Percentiles rank a stretch among this genome's conserved stretches.
Conservation (phyloP, 1,140 invertebrate genomes). For the Heliconius hermathena region DNA sequence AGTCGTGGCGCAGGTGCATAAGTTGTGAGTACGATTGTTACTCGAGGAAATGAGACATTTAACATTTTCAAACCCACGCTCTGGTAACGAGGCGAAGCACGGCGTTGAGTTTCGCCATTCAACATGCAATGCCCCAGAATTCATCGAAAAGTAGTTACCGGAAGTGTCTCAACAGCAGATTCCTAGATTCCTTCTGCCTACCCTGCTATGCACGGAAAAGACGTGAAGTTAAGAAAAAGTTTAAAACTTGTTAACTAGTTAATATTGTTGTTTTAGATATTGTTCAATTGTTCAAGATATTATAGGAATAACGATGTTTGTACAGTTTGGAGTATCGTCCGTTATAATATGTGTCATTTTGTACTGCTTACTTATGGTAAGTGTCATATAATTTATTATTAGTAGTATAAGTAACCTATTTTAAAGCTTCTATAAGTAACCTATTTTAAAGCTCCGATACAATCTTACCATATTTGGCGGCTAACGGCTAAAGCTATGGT, state of each 20-base stretch:
- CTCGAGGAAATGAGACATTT: too few relatives aligned
- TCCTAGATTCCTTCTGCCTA: too few relatives aligned
- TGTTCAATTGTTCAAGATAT: slow-evolving; percentile 52
- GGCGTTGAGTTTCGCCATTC: too few relatives aligned
- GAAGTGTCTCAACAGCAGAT: too few relatives aligned
- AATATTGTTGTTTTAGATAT: slow-evolving; percentile 50
- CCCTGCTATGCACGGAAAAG: too few relatives aligned
- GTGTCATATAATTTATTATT: background rate
- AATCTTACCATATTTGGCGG: background rate
- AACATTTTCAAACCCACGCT: too few relatives aligned
- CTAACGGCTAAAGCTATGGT: background rate
- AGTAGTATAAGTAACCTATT: background rate
- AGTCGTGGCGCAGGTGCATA: too few relatives aligned
- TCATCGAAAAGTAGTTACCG: too few relatives aligned
- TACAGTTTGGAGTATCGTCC: slow-evolving; percentile 55
- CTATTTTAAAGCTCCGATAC: background rate
- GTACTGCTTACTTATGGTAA: slow-evolving; percentile 53
- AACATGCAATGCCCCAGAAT: too few relatives aligned
- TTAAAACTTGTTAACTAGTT: background rate
- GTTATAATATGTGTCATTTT: slow-evolving; percentile 58
- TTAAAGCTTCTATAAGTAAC: background rate
- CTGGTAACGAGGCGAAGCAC: too few relatives aligned
- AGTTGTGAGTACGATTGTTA: too few relatives aligned
- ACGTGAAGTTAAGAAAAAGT: too few relatives aligned
- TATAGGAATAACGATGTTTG: slow-evolving; percentile 54